These are phyloP conservation scores for Perodicticus potto DNA, from an alignment of 2,797 vertebrate genomes.

Conservation along the genomic window DNA sequence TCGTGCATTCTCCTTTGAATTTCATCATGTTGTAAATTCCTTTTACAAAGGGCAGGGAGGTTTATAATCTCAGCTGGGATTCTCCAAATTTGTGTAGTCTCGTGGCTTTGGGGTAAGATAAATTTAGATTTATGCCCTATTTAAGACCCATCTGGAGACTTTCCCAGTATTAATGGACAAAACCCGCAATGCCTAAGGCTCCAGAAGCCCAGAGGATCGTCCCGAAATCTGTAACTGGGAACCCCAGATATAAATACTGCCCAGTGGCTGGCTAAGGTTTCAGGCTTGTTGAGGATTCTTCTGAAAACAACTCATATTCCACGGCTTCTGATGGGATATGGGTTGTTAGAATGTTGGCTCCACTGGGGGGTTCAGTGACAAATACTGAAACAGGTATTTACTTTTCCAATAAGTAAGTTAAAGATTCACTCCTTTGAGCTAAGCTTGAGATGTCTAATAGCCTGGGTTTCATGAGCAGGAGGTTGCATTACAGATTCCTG, in stretches of 20 bases:
- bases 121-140: background rate
- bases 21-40: background rate
- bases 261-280: background rate
- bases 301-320: background rate
- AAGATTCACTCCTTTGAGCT: background rate
- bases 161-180: background rate
- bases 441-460: background rate
- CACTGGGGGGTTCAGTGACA: background rate
- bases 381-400: no score
- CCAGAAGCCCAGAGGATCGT: background rate
- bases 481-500: background rate
- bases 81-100: background rate
- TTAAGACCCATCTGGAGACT: background rate
- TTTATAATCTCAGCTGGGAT: background rate
- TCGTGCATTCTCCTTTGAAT: background rate
- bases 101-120: background rate
- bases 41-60: background rate
- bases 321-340: fast-evolving
- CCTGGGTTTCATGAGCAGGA: background rate
- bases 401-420: background rate
- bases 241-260: no score
- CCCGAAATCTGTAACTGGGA: background rate
- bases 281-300: background rate
- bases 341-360: background rate
- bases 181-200: background rate